Conservation (phyloP, 1,140 invertebrate species). For the Drosophila asahinai region DNA sequence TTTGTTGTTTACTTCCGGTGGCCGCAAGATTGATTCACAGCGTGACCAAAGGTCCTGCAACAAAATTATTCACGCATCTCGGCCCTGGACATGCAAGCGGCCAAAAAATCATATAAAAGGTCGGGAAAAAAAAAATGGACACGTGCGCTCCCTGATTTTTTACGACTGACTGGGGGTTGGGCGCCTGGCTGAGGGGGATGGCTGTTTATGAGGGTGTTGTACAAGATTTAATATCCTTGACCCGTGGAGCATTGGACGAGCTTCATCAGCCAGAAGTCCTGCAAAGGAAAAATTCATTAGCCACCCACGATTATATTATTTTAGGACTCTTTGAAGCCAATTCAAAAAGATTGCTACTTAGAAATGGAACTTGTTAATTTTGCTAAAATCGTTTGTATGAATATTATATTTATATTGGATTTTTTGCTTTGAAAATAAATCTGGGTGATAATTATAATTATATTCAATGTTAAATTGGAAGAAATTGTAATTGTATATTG, state of each 20-base stretch:
- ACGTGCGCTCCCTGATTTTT: conserved; percentile 63
- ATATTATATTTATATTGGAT: background rate
- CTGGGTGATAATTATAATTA: no score
- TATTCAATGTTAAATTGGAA: no score
- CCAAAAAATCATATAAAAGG: conserved; percentile 43
- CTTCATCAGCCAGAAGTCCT: conserved; percentile 35
- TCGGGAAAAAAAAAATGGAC: conserved; percentile 41
- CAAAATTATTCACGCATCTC: conserved; percentile 78
- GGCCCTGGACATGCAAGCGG: conserved; percentile 63
- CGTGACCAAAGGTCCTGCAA: conserved; percentile 80
- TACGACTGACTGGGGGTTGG: conserved; percentile 27
- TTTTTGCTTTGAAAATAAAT: background rate
- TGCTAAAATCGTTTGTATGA: no score
- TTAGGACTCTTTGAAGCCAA: background rate
- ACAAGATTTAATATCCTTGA: conserved; percentile 53
- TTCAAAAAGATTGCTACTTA: background rate
- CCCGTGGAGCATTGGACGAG: conserved; percentile 34
- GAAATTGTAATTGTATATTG: no score
- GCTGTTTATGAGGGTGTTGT: conserved; percentile 49
- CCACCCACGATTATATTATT: conserved; percentile 7
- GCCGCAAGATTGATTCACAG: conserved; percentile 84
- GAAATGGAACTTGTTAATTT: background rate
- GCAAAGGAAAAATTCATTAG: conserved; percentile 17
- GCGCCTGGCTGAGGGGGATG: background rate
- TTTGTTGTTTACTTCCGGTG: conserved; percentile 65